phyloP scores from a whole-genome alignment of 2,888 invertebrate species.

The Mesodorylaimus sp. region DNA sequence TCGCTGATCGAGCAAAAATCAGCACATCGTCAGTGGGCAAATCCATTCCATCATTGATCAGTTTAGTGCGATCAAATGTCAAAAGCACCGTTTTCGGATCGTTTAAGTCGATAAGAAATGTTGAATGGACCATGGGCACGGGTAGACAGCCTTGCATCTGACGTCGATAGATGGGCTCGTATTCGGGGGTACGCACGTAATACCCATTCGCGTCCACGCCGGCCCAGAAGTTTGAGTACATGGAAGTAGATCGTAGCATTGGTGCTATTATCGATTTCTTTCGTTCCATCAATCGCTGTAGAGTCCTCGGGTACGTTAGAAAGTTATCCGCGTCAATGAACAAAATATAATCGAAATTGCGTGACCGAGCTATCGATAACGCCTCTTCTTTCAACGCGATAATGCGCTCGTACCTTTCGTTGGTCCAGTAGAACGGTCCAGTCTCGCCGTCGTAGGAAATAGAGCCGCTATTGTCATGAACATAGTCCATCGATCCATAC shows the following conservation, averaged over 20 bases:
- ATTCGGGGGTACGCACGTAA: slow-evolving; percentile 63
- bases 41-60: slow-evolving; percentile 35
- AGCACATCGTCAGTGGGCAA: slow-evolving; percentile 73
- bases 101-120: slow-evolving; percentile 57
- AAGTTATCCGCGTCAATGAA: slow-evolving; percentile 68
- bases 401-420: slow-evolving; percentile 52
- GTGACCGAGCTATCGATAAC: slow-evolving; percentile 54
- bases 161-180: slow-evolving; percentile 46
- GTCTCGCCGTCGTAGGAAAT: slow-evolving; percentile 31
- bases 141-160: neutral
- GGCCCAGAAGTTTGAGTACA: slow-evolving; percentile 87
- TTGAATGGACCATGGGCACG: slow-evolving; percentile 80
- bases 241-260: slow-evolving; percentile 33
- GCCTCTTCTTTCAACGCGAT: slow-evolving; percentile 59
- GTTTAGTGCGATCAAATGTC: slow-evolving; percentile 47
- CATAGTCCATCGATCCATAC: slow-evolving; percentile 2
- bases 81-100: slow-evolving; percentile 42
- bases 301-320: slow-evolving; percentile 46
- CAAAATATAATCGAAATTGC: slow-evolving; percentile 71
- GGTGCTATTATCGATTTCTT: slow-evolving; percentile 25
- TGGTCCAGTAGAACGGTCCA: slow-evolving; percentile 49
- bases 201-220: slow-evolving; percentile 59
- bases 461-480: slow-evolving; percentile 33
- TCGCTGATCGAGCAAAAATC: slow-evolving; percentile 55
- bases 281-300: slow-evolving; percentile 44